These are phyloP conservation scores for Rhingia rostrata DNA, from an alignment of 2,888 invertebrate genomes.

Conservation along the genomic window DNA sequence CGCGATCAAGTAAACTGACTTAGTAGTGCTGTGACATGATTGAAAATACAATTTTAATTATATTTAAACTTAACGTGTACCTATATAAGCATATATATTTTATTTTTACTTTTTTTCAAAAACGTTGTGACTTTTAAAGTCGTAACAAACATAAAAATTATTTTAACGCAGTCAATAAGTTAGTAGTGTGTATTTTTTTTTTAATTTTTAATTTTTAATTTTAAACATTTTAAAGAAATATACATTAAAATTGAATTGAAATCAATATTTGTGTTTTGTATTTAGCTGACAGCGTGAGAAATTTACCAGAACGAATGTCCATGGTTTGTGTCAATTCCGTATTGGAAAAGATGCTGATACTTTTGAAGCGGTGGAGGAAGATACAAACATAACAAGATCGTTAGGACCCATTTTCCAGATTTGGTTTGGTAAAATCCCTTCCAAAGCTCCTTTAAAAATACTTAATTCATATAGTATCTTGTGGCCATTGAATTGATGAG, in stretches of 20 bases:
- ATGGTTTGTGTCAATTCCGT: no score
- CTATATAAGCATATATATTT: not conserved
- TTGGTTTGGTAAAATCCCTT: no score
- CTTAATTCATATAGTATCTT: no score
- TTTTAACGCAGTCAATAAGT: slow-evolving; percentile 45
- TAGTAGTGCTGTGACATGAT: slow-evolving; percentile 66
- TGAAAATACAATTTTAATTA: slow-evolving; percentile 54
- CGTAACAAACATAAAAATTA: slow-evolving; percentile 30
- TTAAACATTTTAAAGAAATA: slow-evolving; percentile 22
- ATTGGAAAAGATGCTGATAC: no score
- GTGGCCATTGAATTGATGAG: no score
- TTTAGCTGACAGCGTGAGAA: not conserved
- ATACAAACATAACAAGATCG: no score
- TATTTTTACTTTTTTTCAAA: slow-evolving; percentile 19
- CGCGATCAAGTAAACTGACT: slow-evolving; percentile 45
- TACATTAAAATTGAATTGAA: slow-evolving; percentile 41
- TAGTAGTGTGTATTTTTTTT: slow-evolving; percentile 33
- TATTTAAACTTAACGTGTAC: slow-evolving; percentile 34
- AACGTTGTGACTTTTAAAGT: slow-evolving; percentile 57
- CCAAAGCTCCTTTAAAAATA: no score
- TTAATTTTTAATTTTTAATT: slow-evolving; percentile 36
- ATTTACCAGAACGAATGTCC: not conserved
- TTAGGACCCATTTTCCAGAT: no score
- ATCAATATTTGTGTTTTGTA: slow-evolving; percentile 1
- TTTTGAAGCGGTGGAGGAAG: no score